Evolutionary conservation across 2,113 vertebrate species (phyloP), one percentile per base, ranked within the genome.

Genomic region (Mobula hypostoma): DNA sequence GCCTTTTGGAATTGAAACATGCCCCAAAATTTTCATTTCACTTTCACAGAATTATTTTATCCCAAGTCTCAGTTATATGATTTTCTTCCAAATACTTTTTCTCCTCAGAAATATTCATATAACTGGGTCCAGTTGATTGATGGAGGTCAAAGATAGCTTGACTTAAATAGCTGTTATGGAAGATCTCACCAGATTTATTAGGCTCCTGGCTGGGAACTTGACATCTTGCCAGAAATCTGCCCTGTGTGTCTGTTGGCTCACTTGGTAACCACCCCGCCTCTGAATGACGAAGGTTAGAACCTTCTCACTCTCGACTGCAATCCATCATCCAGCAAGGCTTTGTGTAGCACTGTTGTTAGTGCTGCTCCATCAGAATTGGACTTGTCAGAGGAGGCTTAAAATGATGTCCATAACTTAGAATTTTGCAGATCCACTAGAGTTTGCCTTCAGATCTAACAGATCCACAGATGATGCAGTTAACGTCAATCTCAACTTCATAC

Each of bases 151-250:
- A 27, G 11, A 7, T 24, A 88, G 83, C 83, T 88, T 4, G 58
- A 29, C 58, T 88, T 63, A 88, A 63, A 88, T n/a, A 32, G 83
- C 58, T 63, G 83, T 63, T 88, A 27, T 12, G 6, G 61, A 61
- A 63, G 83, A 61, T 27, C 83, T 88, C 56, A 88, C 27, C 85
- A 66, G 85, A 88, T 66, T 90, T 90, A 90, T 90, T 90, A 32
- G n/a, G 61, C 63, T 15, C 61, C 32, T 63, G 85, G 61, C 19
- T 90, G 85, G 85, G 85, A 32, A 90, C 61, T 90, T 90, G 85
- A 32, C 85, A 90, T 66, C 2, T 90, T 90, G 85, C 85, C 85
- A 90, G 61, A 2, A 66, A 68, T 29, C 85, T 90, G 61, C 29
- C 29, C 11, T 36, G 58, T n/a, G 29, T 90, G 61, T 63, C 29